These are phyloP conservation scores for Ochotona princeps DNA, from an alignment of 2,113 vertebrate species.

Conservation along the genomic window DNA sequence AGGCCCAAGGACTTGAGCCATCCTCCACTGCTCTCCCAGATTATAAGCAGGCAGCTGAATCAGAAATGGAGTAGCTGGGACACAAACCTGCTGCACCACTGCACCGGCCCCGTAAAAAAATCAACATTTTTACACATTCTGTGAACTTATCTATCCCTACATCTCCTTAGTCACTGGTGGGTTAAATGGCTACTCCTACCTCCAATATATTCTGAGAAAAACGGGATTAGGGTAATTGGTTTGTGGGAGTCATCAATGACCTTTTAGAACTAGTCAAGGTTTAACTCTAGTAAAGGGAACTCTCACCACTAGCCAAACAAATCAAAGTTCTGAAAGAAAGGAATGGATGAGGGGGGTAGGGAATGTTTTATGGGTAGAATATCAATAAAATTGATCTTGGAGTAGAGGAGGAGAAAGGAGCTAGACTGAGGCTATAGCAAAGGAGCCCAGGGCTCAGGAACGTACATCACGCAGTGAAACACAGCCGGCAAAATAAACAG, in stretches of 20 bases:
- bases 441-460: background rate
- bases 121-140: background rate
- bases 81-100: too few relatives aligned
- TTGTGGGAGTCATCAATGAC: background rate
- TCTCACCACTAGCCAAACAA: background rate
- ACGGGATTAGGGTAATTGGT: background rate
- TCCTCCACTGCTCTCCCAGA: too few relatives aligned
- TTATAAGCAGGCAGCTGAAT: too few relatives aligned
- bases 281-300: background rate
- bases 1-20: too few relatives aligned
- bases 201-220: background rate
- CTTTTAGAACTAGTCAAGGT: background rate
- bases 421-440: background rate
- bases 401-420: background rate
- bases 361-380: background rate
- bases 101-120: too few relatives aligned
- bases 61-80: too few relatives aligned
- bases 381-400: background rate
- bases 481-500: background rate
- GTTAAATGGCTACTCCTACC: background rate
- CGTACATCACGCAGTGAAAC: fast-evolving
- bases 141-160: background rate
- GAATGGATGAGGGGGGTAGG: background rate
- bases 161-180: background rate
- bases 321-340: background rate